A percentile compares a stretch with the other conserved stretches of the same genome.
Conservation (phyloP, 2,113 vertebrate genomes). For the Melanotaenia duboulayi region DNA sequence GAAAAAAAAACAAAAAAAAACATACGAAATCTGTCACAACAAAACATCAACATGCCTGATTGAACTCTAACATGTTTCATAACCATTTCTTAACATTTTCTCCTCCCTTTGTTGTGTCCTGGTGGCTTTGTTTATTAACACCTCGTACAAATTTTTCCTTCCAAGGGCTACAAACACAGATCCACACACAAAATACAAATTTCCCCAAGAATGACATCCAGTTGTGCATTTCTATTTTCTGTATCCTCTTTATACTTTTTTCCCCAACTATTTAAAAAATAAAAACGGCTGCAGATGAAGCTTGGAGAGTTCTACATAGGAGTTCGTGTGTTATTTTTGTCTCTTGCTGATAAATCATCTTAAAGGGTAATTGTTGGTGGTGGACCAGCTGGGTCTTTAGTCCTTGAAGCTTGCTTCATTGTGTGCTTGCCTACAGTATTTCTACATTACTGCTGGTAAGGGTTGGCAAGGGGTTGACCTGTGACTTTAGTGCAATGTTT, state of each 20-base stretch:
- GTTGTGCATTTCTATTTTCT: constrained; percentile 55
- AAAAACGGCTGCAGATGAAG: constrained; percentile 50
- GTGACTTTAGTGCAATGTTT: constrained; percentile 77
- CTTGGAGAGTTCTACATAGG: constrained; percentile 41
- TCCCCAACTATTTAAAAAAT: constrained; percentile 12
- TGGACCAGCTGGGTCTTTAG: constrained; percentile 64
- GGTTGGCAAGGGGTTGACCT: constrained; percentile 55
- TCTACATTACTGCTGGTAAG: constrained; percentile 71
- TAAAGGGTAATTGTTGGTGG: constrained; percentile 76
- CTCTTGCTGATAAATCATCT: constrained; percentile 60
- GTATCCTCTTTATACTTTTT: constrained; percentile 27
- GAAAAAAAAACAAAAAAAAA: too few relatives aligned
- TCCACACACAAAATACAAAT: constrained; percentile 44
- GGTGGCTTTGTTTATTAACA: constrained; percentile 30
- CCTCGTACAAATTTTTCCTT: constrained; percentile 66
- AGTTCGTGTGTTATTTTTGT: constrained; percentile 42
- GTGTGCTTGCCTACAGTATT: constrained; percentile 72
- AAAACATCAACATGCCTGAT: constrained; percentile 55
- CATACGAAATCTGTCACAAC: constrained; percentile 46
- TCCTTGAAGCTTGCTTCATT: constrained; percentile 60
- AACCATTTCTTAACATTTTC: constrained; percentile 32
- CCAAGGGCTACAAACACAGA: constrained; percentile 78
- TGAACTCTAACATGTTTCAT: constrained; percentile 31
- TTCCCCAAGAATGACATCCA: constrained; percentile 58
- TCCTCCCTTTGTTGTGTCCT: constrained; percentile 18